A percentile compares a stretch with the other conserved stretches of the same genome.
These are phyloP conservation scores for Chironomus tentans DNA, from an alignment of 2,888 invertebrate species.

Conservation along the genomic window DNA sequence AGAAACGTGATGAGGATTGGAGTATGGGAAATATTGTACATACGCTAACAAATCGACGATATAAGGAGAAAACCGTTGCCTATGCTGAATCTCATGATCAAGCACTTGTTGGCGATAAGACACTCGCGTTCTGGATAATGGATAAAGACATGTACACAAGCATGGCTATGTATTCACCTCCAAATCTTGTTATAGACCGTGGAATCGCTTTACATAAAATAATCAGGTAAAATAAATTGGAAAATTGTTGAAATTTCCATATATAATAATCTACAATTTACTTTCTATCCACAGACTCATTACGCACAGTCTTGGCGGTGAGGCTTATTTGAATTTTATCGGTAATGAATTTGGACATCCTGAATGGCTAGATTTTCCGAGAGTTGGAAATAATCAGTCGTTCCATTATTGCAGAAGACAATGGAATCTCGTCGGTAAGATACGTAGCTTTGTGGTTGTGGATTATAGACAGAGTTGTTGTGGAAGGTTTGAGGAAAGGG, in stretches of 20 bases:
- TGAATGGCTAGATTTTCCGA: conserved; percentile 98
- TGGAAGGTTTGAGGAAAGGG: background rate
- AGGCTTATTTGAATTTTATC: conserved; percentile 96
- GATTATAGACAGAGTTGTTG: background rate
- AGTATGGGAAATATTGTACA: conserved; percentile 82
- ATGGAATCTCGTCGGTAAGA: conserved; percentile 78
- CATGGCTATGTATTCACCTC: conserved; percentile 72
- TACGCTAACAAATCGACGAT: conserved; percentile 87
- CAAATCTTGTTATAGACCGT: conserved; percentile 69
- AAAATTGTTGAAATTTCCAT: no score
- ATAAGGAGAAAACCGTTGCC: conserved; percentile 94
- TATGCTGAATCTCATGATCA: conserved; percentile 99
- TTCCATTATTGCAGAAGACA: conserved; percentile 96
- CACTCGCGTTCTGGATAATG: conserved; percentile 99
- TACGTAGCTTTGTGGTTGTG: no score
- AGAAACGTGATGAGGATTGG: conserved; percentile 86
- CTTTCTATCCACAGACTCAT: conserved; percentile 47
- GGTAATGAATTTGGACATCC: conserved; percentile 99
- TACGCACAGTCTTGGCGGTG: conserved; percentile 90
- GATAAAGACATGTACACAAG: conserved; percentile 97
- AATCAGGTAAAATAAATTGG: conserved; percentile 50
- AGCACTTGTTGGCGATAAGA: conserved; percentile 96
- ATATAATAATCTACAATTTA: background rate
- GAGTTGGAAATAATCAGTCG: conserved; percentile 89
- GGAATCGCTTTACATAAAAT: conserved; percentile 96